These are phyloP conservation scores for Sceloporus tristichus DNA, from an alignment of 2,113 vertebrate species.

Conservation along the genomic window DNA sequence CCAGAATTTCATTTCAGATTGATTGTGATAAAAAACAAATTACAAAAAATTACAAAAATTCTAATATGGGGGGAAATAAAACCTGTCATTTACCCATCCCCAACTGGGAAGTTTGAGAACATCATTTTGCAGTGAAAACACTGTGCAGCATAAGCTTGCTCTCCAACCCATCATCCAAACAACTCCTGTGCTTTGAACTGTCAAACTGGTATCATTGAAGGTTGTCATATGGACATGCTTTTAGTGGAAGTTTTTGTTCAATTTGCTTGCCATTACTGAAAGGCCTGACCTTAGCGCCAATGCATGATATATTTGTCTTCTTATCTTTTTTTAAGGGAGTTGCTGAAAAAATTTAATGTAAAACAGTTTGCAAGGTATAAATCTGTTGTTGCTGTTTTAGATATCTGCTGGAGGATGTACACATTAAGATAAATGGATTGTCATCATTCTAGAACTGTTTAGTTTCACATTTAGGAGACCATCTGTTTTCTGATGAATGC, in stretches of 20 bases:
- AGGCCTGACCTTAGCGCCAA: constrained; percentile 32
- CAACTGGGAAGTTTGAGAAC: not conserved
- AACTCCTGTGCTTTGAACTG: constrained; percentile 14
- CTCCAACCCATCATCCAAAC: not conserved
- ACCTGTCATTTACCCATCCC: not conserved
- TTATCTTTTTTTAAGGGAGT: not conserved
- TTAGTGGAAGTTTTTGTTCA: not conserved
- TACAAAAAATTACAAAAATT: not conserved
- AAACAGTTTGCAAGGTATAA: constrained; percentile 64
- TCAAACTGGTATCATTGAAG: constrained; percentile 16
- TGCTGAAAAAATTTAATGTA: constrained; percentile 53
- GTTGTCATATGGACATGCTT: constrained; percentile 34
- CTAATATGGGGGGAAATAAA: not conserved
- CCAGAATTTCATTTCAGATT: no score
- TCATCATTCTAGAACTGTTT: constrained; percentile 77
- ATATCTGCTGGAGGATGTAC: constrained; percentile 75
- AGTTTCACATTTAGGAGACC: constrained; percentile 73
- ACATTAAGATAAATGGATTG: constrained; percentile 83
- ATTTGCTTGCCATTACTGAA: constrained; percentile 25
- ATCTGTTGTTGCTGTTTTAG: constrained; percentile 64
- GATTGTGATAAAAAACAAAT: no score
- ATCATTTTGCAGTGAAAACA: not conserved
- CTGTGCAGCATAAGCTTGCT: not conserved
- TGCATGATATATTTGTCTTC: not conserved
- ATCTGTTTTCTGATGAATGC: constrained; percentile 81